These are phyloP conservation scores for Tachina fera DNA, from an alignment of 2,888 invertebrate genomes.

Conservation along the genomic window DNA sequence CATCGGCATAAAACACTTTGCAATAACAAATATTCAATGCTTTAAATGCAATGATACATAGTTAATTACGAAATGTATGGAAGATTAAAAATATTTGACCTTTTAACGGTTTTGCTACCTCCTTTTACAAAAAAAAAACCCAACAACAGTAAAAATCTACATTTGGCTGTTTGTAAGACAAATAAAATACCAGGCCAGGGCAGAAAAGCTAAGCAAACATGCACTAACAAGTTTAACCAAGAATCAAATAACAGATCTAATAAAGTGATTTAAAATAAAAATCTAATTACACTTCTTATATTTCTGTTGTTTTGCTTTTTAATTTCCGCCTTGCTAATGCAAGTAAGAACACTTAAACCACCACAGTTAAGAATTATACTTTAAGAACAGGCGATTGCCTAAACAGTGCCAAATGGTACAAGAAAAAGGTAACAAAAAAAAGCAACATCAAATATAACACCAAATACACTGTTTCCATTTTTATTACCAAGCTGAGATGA, in stretches of 20 bases:
- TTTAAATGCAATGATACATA: slow-evolving; percentile 52
- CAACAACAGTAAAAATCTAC: slow-evolving; percentile 17
- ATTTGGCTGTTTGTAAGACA: slow-evolving; percentile 55
- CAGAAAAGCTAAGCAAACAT: slow-evolving; percentile 20
- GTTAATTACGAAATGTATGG: slow-evolving; percentile 62
- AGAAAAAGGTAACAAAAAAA: background rate
- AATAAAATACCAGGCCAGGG: slow-evolving; percentile 19
- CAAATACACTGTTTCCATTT: slow-evolving; percentile 40
- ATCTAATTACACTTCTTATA: slow-evolving; percentile 70
- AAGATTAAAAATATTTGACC: slow-evolving; percentile 69
- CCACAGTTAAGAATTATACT: slow-evolving; percentile 17
- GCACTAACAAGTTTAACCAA: slow-evolving; percentile 33
- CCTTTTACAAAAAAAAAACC: slow-evolving; percentile 28
- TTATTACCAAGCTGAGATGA: background rate
- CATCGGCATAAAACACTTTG: slow-evolving; percentile 13
- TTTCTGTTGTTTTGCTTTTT: slow-evolving; percentile 49
- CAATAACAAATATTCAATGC: slow-evolving; percentile 24
- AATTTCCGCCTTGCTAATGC: slow-evolving; percentile 49
- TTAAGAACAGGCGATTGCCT: slow-evolving; percentile 45
- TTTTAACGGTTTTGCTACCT: slow-evolving; percentile 67
- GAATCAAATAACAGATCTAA: slow-evolving; percentile 70
- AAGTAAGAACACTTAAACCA: slow-evolving; percentile 28
- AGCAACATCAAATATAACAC: background rate
- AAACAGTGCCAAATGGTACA: slow-evolving; percentile 63
- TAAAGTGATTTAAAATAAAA: slow-evolving; percentile 71